Base-by-base conservation (phyloP, 1,140 invertebrate genomes). In the Anastatus disparis region DNA sequence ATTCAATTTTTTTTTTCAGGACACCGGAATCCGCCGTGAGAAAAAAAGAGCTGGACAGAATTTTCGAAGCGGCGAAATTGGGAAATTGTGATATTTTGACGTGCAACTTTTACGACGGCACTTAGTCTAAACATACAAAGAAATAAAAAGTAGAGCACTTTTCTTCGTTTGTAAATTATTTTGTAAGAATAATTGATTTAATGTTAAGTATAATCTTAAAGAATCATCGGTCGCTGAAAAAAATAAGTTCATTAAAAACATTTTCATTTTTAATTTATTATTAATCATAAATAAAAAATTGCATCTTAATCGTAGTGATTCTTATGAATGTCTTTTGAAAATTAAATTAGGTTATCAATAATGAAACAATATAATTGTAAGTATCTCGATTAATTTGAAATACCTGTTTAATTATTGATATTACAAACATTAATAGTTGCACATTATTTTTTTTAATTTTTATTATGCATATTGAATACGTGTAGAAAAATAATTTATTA, bases 51-150 rank as follows among this genome's bases (percentile, higher is more conserved):
- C 71, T 85, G 8, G 62, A 72, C 7, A 80, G 81, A 50, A 74
- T 85, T 48, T 82, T 84, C 65, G 74, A 74, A 46, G 80, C 81
- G 2, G 81, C 79, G 24, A 81, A 77, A 72, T 77, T 77, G 50
- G 82, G 77, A 73, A 74, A 82, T 31, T 85, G 83, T 66, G 70
- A 69, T 55, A 70, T 31, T 35, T 68, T 75, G 64, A 70, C 65
- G 56, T 75, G 74, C 70, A 52, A 59, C 48, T 72, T 70, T 73
- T 72, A 70, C 31, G 70, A 63, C 53, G 70, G 62, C 63, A 71
- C 70, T 71, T 71, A 71, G 55, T 52, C 62, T 65, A 65, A 0
- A 35, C 27, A 62, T n/a, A n/a, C n/a, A n/a, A n/a, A n/a, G n/a
- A n/a, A n/a, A n/a, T n/a, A n/a, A n/a, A 59, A 70, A 70, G 52